phyloP scores from a whole-genome alignment of 2,113 vertebrate genomes.

The Actenoides hombroni region DNA sequence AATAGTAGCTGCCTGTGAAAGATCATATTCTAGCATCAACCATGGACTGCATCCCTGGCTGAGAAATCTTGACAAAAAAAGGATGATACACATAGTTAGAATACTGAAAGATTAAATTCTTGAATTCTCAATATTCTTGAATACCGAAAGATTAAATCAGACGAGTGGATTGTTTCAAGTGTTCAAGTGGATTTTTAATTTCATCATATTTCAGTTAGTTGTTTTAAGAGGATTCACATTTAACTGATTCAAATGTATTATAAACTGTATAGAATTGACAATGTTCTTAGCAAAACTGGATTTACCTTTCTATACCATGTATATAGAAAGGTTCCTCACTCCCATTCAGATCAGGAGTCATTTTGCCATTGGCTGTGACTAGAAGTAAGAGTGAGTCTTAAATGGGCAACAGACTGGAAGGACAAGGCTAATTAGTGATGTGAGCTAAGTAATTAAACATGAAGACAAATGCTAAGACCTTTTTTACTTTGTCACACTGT shows the following conservation, averaged over 20 bases:
- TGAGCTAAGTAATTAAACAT: constrained; percentile 6
- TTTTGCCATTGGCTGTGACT: not conserved
- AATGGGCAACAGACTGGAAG: not conserved
- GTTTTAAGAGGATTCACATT: not conserved
- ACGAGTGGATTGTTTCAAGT: too few species aligned
- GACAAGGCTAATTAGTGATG: not conserved
- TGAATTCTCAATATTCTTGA: too few species aligned
- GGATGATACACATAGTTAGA: not conserved
- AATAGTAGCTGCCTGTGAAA: not conserved
- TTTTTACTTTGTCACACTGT: not conserved
- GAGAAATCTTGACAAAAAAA: not conserved
- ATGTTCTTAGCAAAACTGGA: not conserved
- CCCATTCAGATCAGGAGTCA: not conserved
- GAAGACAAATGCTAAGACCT: not conserved
- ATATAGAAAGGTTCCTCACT: not conserved
- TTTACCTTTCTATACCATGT: not conserved
- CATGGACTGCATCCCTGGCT: not conserved
- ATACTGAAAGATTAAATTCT: not conserved
- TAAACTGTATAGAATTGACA: not conserved
- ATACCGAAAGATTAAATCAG: too few species aligned
- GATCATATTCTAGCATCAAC: not conserved
- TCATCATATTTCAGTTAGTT: not conserved
- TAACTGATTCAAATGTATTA: not conserved
- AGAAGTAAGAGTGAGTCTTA: not conserved
- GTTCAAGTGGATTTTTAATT: not conserved